Evolutionary conservation across 2,113 vertebrate species (phyloP).

Genomic region (Xiphorhynchus elegans): DNA sequence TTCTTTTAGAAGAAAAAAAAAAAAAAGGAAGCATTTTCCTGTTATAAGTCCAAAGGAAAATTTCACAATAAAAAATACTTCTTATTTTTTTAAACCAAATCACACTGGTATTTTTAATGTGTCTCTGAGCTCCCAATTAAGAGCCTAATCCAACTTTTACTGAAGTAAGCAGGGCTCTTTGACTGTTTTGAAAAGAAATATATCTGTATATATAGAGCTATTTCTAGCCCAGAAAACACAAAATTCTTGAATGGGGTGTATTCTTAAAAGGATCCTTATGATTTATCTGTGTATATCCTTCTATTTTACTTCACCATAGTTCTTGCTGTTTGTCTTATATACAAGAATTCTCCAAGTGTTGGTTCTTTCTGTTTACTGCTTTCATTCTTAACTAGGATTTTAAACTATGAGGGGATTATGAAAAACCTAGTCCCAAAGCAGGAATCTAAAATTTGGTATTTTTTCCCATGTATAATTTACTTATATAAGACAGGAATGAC

Average conservation of each 20-base stretch:
- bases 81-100: neutral
- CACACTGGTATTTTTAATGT: slow-evolving; percentile 8
- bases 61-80: slow-evolving; percentile 58
- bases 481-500: neutral
- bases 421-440: neutral
- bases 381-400: neutral
- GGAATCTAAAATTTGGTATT: neutral
- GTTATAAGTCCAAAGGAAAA: slow-evolving; percentile 51
- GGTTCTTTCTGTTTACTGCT: neutral
- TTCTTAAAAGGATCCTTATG: neutral
- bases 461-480: neutral
- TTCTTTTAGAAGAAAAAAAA: neutral
- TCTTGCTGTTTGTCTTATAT: neutral
- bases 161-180: neutral
- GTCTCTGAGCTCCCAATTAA: slow-evolving; percentile 10
- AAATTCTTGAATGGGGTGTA: neutral
- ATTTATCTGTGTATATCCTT: neutral
- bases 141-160: neutral
- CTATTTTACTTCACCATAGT: neutral
- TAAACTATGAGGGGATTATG: neutral
- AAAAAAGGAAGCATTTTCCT: slow-evolving; percentile 32
- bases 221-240: neutral
- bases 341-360: neutral
- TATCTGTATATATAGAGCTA: neutral
- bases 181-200: neutral